Evolutionary conservation across 2,113 vertebrate genomes (phyloP).

Genomic region (Dasypus novemcinctus): DNA sequence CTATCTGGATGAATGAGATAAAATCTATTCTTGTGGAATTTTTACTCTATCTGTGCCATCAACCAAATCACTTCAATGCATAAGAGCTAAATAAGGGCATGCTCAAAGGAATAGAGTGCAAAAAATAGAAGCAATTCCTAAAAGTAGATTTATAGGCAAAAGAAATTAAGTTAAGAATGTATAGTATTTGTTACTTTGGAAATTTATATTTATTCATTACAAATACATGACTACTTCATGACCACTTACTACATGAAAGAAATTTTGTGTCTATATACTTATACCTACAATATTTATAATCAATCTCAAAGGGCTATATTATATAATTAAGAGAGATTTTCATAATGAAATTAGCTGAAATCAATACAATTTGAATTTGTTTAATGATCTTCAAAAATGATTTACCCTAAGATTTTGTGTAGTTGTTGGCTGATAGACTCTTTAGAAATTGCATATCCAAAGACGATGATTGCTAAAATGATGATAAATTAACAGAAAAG

Average conservation of each 20-base stretch:
- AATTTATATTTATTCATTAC: background rate
- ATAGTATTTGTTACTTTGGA: background rate
- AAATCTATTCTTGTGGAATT: background rate
- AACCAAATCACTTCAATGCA: background rate
- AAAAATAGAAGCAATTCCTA: background rate
- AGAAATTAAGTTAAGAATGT: background rate
- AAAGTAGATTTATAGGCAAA: background rate
- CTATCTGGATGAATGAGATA: background rate
- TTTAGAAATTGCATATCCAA: background rate
- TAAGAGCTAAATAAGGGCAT: background rate
- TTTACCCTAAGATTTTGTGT: background rate
- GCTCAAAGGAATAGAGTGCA: background rate
- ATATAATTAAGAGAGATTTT: conserved; percentile 31
- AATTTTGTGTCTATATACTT: background rate
- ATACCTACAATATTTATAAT: background rate
- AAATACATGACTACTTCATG: conserved; percentile 38
- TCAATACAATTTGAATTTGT: background rate
- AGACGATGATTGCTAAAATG: background rate
- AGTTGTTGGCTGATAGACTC: background rate
- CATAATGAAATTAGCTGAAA: conserved; percentile 15
- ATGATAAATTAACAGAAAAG: background rate
- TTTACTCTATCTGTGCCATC: background rate
- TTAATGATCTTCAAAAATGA: background rate
- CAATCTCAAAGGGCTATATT: background rate
- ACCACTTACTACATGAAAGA: background rate